Evolutionary conservation across 2,113 vertebrate species (phyloP).

Genomic region (Eubucco bourcierii): DNA sequence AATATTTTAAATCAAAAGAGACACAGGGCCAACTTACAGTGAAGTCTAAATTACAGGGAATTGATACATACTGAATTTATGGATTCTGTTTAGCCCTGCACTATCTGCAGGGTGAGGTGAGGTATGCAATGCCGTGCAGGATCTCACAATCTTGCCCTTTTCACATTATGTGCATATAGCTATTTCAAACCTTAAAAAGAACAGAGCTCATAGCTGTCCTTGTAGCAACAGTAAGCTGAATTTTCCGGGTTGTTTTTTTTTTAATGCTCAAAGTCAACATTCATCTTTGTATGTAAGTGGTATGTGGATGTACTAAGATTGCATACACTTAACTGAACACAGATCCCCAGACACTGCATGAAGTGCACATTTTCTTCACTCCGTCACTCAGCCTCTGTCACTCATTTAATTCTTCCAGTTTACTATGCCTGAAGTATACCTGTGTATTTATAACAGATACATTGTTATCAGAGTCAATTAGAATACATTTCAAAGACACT

Average conservation of each 20-base stretch:
- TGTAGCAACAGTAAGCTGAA: not conserved
- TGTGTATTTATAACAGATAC: not conserved
- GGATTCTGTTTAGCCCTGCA: not conserved
- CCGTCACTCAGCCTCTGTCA: not conserved
- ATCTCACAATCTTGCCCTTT: not conserved
- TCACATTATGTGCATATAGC: rapidly evolving
- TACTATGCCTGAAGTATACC: not conserved
- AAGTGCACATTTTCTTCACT: not conserved
- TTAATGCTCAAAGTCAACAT: not conserved
- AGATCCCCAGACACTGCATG: not conserved
- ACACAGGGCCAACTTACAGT: not conserved
- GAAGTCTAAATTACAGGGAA: not conserved
- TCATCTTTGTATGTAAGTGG: not conserved
- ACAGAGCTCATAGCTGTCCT: not conserved
- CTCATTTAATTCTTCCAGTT: not conserved
- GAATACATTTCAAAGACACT: not conserved
- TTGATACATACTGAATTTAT: not conserved
- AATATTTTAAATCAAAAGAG: slow-evolving; percentile 41
- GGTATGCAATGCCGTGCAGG: not conserved
- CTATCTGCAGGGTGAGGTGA: not conserved
- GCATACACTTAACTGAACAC: not conserved
- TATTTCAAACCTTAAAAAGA: not conserved
- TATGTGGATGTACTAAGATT: not conserved
- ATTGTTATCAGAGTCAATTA: not conserved
- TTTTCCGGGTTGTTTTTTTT: not conserved